Evolutionary conservation across 2,113 vertebrate genomes (phyloP), one percentile per base, ranked within the genome.

Genomic region (Bombycilla garrulus): DNA sequence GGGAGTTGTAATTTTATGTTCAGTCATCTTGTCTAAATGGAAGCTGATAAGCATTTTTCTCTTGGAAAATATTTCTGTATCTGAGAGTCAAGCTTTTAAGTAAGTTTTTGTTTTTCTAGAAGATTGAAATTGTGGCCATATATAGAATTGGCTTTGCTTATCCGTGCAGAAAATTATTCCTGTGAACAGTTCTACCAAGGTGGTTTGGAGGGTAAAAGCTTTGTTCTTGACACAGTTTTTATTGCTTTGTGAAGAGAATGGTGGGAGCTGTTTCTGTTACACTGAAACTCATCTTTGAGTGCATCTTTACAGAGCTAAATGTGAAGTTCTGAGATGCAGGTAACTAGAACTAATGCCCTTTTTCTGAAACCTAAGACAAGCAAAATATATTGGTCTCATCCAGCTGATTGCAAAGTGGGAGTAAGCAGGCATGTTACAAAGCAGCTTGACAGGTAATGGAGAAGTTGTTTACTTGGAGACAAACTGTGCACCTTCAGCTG

Each of bases 201-300:
- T 92, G 65, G 21, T 92, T 96, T 95, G 62, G 84, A 89, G 72
- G 85, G 64, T 78, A 51, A 94, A 93, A 86, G 38, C 79, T 95
- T 94, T 93, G 47, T 86, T 96, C 76, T 66, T 81, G 90, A 78
- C n/a, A 56, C 12, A 33, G 17, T 51, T 86, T 66, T 86, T 81
- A 57, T 36, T 85, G 36, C 72, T 85, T 73, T 90, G 35, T 82
- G 79, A 86, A 73, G 42, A 40, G n/a, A 89, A 61, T 79, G 45
- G 53, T 81, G 54, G 45, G 45, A 94, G 57, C 57, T 84, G 25
- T 81, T 92, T 78, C 44, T 77, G 16, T 82, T 62, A 73, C 67
- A 77, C 38, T 54, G 85, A 90, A 94, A 74, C 50, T 81, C 67
- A 36, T 92, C 71, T 88, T 71, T 48, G 58, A 90, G 70, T 51